Percentiles rank a stretch among this genome's conserved stretches.
phyloP scores from a whole-genome alignment of 1,140 invertebrate species.

The Harlomillsia oculata region DNA sequence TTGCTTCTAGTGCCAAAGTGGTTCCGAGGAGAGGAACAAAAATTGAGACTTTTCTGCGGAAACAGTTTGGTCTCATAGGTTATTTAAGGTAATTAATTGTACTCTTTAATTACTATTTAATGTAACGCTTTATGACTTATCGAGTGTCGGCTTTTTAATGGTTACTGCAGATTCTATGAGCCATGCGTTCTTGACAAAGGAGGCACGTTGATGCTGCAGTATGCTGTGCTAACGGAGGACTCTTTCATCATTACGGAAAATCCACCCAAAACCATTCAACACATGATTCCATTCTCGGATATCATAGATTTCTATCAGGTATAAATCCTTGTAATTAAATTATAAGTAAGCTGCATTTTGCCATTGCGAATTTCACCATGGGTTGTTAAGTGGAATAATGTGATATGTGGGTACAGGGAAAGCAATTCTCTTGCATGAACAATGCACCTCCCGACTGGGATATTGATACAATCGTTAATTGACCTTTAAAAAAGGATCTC shows the following conservation, averaged over 20 bases:
- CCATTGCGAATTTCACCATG: no score
- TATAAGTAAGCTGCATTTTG: no score
- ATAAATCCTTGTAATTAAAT: no score
- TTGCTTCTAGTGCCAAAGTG: neutral
- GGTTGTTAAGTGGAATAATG: no score
- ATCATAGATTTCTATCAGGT: slow-evolving; percentile 21
- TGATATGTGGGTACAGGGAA: no score
- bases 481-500: no score
- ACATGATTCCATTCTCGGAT: neutral
- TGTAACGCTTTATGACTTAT: neutral
- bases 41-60: slow-evolving; percentile 15
- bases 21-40: neutral
- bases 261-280: slow-evolving; percentile 16
- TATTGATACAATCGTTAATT: no score
- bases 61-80: neutral
- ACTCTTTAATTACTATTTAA: neutral
- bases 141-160: no score
- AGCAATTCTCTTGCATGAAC: no score
- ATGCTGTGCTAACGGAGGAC: slow-evolving; percentile 15
- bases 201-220: slow-evolving; percentile 8
- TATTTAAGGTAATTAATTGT: neutral
- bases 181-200: slow-evolving; percentile 17
- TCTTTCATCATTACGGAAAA: slow-evolving; percentile 19
- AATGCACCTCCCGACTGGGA: no score
- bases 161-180: slow-evolving; percentile 27